phyloP scores from a whole-genome alignment of 1,140 invertebrate species.

The Drosophila melanogaster region Release_6_plus_ISO1_MT NT_033777.3:31488001-31488500 shows the following conservation, averaged over 20 bases:
- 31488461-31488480: constrained; percentile 14
- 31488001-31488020: constrained; percentile 53
- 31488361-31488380: constrained; percentile 71
- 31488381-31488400: constrained; percentile 64
- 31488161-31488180: constrained; percentile 18
- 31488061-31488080: constrained; percentile 76
- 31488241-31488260: constrained; percentile 45
- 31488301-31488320: constrained; percentile 80
- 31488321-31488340: constrained; percentile 74
- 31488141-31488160: constrained; percentile 16
- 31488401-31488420: constrained; percentile 64
- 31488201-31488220: constrained; percentile 82
- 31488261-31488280: constrained; percentile 29
- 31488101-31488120: constrained; percentile 4
- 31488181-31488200: constrained; percentile 61
- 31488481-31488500: constrained; percentile 68
- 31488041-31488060: constrained; percentile 49
- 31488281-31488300: constrained; percentile 70
- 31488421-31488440: neutral
- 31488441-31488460: constrained; percentile 61
- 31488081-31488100: constrained; percentile 59
- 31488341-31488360: constrained; percentile 34
- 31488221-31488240: constrained; percentile 78
- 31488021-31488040: constrained; percentile 65
- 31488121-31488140: constrained; percentile 55